Conservation (phyloP, 2,797 vertebrate species). For the Oophaga sylvatica region DNA sequence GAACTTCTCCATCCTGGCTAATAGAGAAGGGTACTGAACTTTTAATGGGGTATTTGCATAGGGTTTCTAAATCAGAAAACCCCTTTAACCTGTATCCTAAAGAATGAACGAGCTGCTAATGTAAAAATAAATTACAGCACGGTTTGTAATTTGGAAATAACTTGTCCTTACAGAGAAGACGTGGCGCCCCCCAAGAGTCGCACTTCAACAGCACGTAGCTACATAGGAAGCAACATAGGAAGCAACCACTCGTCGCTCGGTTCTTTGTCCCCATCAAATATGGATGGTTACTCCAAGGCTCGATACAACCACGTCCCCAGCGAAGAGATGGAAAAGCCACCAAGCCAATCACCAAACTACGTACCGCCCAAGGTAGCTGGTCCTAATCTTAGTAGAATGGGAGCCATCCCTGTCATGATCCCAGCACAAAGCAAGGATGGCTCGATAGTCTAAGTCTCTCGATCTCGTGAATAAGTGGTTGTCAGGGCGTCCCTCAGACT, state of each 20-base stretch:
- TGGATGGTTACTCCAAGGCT: conserved; percentile 88
- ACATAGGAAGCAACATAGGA: conserved; percentile 92
- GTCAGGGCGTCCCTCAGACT: conserved; percentile 13
- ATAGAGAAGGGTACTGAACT: too few relatives aligned
- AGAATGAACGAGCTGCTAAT: too few relatives aligned
- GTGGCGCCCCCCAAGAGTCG: conserved; percentile 96
- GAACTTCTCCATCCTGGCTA: too few relatives aligned
- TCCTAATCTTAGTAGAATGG: conserved; percentile 97
- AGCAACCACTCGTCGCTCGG: conserved; percentile 96
- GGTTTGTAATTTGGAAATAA: neutral
- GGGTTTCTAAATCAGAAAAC: too few relatives aligned
- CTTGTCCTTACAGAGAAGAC: conserved; percentile 82
- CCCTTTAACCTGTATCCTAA: too few relatives aligned
- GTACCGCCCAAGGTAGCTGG: conserved; percentile 83
- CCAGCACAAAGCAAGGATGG: conserved; percentile 97
- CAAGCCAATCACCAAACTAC: conserved; percentile 79
- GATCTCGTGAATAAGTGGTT: neutral
- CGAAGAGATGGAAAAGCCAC: conserved; percentile 86
- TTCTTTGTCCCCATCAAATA: conserved; percentile 97
- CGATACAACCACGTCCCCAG: conserved; percentile 91
- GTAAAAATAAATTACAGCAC: too few relatives aligned
- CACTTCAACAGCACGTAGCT: conserved; percentile 91
- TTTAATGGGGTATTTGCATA: too few relatives aligned
- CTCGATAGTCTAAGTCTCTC: conserved; percentile 86
- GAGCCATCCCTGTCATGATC: conserved; percentile 94